phyloP scores from a whole-genome alignment of 2,797 vertebrate species.

The Tauraco hartlaubi region DNA sequence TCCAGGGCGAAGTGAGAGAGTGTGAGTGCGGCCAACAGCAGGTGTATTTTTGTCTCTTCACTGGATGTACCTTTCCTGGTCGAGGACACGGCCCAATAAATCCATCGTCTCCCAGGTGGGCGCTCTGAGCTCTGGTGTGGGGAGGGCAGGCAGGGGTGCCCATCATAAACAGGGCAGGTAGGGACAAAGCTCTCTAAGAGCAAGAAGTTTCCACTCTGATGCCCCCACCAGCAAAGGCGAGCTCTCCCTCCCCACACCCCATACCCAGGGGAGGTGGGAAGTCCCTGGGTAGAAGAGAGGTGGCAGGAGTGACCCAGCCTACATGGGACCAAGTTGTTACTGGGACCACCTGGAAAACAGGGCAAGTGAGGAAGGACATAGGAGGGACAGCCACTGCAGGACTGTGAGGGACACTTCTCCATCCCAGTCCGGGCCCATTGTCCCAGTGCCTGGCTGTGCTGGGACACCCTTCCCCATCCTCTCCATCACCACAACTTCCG shows the following conservation, averaged over 20 bases:
- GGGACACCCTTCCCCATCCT: neutral
- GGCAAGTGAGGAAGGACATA: neutral
- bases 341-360: neutral
- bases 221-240: neutral
- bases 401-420: neutral
- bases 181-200: neutral
- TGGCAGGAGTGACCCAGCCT: neutral
- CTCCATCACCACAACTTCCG: neutral
- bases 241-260: neutral
- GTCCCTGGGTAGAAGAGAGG: neutral
- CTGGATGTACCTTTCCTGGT: conserved; percentile 59
- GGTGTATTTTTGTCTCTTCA: conserved; percentile 60
- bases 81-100: conserved; percentile 53
- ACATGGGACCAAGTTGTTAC: neutral
- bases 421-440: neutral
- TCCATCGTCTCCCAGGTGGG: neutral
- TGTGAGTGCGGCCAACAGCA: accelerated
- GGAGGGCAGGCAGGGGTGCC: neutral
- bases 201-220: neutral
- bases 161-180: neutral
- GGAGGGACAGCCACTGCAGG: neutral
- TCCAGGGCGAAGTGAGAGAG: neutral
- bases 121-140: neutral
- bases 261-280: neutral
- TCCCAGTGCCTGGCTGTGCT: neutral